Conservation (phyloP, 92 coral and sea anemone species). For the Galaxea fascicularis region DNA sequence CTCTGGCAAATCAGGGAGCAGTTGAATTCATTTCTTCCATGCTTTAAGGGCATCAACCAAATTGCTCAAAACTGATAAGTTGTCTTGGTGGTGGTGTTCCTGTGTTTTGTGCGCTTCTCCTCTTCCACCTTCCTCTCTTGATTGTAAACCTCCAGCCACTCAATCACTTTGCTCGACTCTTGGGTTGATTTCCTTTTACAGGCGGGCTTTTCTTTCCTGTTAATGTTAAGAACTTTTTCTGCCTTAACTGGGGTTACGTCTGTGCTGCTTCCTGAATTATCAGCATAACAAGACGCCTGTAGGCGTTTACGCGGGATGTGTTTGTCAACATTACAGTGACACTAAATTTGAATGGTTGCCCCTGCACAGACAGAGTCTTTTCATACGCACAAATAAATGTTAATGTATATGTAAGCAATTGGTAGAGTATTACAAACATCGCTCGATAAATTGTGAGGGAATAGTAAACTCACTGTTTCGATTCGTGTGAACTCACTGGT, state of each 20-base stretch:
- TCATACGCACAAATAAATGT: no score
- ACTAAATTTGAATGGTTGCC: no score
- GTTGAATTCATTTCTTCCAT: slow-evolving; percentile 29
- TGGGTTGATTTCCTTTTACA: slow-evolving; percentile 19
- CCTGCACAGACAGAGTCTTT: no score
- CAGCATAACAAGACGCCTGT: slow-evolving; percentile 1
- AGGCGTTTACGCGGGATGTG: no score
- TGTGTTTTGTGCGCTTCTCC: slow-evolving; percentile 28
- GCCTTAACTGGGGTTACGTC: slow-evolving; percentile 22
- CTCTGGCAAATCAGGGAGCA: slow-evolving; percentile 2
- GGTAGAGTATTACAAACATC: no score
- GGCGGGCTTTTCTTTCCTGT: neutral
- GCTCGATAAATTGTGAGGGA: no score
- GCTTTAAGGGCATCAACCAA: slow-evolving; percentile 36
- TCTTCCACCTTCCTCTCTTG: slow-evolving; percentile 39
- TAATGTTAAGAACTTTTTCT: neutral
- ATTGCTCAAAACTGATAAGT: slow-evolving; percentile 21
- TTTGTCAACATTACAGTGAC: no score
- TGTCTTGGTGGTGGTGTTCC: slow-evolving; percentile 33
- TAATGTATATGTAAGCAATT: no score
- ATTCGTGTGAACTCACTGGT: no score
- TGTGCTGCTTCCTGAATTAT: slow-evolving; percentile 12
- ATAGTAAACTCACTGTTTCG: no score
- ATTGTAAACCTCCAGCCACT: slow-evolving; percentile 51
- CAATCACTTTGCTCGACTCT: slow-evolving; percentile 38